phyloP scores from a whole-genome alignment of 2,888 invertebrate genomes.

The Phortica magna region DNA sequence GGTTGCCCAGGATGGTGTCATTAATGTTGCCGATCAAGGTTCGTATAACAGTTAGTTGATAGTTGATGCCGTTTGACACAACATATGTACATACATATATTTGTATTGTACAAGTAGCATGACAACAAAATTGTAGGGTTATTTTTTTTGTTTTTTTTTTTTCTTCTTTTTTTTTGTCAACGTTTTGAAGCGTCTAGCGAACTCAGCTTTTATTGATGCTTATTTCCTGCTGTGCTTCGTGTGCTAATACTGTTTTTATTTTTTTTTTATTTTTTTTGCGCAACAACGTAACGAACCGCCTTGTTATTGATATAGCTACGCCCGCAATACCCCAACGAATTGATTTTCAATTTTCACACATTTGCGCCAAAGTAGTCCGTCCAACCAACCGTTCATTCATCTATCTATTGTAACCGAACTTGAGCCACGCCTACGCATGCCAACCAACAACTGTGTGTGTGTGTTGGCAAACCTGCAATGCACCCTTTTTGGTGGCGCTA shows the following conservation, averaged over 20 bases:
- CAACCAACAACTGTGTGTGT: neutral
- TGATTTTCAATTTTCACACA: slow-evolving; percentile 64
- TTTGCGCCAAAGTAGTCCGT: slow-evolving; percentile 48
- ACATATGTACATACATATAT: too few relatives aligned
- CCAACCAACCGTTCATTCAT: too few relatives aligned
- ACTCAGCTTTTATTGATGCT: slow-evolving; percentile 68
- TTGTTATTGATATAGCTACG: too few relatives aligned
- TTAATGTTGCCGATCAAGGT: slow-evolving; percentile 97
- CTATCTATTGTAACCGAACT: too few relatives aligned
- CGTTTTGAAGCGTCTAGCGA: neutral
- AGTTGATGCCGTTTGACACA: too few relatives aligned
- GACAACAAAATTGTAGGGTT: neutral
- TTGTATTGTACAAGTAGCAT: too few relatives aligned
- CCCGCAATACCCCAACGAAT: slow-evolving; percentile 47
- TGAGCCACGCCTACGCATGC: neutral
- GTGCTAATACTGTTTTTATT: neutral
- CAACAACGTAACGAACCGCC: too few relatives aligned
- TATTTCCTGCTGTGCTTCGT: slow-evolving; percentile 54
- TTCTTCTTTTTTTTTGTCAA: too few relatives aligned
- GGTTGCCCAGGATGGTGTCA: slow-evolving; percentile 96
- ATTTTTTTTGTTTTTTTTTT: too few relatives aligned
- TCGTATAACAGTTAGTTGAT: slow-evolving; percentile 63
- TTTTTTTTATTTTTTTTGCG: neutral
- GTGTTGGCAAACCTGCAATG: neutral
- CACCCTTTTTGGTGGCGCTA: too few relatives aligned